phyloP scores from a whole-genome alignment of 2,113 vertebrate genomes.

The Vulpes vulpes region DNA sequence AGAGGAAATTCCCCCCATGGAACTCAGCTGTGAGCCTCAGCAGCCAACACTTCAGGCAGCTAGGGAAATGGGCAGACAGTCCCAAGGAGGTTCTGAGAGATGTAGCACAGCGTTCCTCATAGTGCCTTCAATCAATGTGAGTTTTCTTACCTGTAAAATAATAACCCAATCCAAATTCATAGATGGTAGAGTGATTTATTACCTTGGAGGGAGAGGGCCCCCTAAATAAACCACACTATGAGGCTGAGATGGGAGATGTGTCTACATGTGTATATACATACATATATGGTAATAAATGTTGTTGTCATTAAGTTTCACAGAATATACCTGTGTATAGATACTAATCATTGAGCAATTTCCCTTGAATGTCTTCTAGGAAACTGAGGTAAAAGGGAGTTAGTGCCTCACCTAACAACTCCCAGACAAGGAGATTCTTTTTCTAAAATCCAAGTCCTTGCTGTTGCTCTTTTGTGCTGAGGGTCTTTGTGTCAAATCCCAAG shows the following conservation, averaged over 20 bases:
- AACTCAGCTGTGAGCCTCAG: not conserved
- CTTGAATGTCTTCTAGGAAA: conserved; percentile 9
- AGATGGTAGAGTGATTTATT: not conserved
- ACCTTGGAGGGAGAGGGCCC: not conserved
- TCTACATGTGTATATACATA: too few relatives aligned
- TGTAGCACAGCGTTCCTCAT: fast-evolving
- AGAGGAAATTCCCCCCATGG: not conserved
- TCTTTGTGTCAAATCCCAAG: not conserved
- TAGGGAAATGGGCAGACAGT: not conserved
- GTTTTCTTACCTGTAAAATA: not conserved
- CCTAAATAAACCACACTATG: not conserved
- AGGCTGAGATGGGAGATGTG: not conserved
- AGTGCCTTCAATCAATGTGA: not conserved
- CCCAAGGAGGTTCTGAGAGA: too few relatives aligned
- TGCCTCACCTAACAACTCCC: not conserved
- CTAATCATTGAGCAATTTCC: not conserved
- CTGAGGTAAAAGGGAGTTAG: not conserved
- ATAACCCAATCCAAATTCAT: too few relatives aligned
- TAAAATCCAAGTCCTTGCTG: not conserved
- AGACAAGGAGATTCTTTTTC: not conserved
- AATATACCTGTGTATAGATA: not conserved
- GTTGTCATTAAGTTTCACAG: not conserved
- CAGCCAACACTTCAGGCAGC: not conserved
- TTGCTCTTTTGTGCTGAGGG: not conserved
- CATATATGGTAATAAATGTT: not conserved